These are phyloP conservation scores for Myotis lucifugus DNA, from an alignment of 2,113 vertebrate genomes.

Conservation along the genomic window DNA sequence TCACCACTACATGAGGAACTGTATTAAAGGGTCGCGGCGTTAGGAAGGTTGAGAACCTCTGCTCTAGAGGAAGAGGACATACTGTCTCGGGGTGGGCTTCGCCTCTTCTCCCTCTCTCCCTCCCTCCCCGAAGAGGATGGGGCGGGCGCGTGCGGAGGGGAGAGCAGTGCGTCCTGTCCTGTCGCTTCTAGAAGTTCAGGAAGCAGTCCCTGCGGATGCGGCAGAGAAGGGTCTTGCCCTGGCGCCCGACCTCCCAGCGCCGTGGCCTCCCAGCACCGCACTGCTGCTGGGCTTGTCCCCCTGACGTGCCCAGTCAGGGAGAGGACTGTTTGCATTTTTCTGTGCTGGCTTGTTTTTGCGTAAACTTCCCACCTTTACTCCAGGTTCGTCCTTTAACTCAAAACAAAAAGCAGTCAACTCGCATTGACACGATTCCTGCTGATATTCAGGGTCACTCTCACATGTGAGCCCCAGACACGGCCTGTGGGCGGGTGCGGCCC, in stretches of 20 bases:
- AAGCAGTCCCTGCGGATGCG: background rate
- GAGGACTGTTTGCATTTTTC: background rate
- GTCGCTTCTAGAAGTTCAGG: background rate
- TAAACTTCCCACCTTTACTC: constrained; percentile 29
- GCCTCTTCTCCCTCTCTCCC: background rate
- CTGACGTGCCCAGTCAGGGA: constrained; percentile 45
- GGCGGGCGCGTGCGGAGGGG: background rate
- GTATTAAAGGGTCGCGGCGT: too few relatives aligned
- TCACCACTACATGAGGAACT: too few relatives aligned
- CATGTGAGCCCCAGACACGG: background rate
- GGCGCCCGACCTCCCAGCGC: too few relatives aligned
- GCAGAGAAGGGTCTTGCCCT: too few relatives aligned
- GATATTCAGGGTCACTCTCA: background rate
- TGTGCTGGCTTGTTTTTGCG: background rate
- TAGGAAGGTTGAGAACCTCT: too few relatives aligned
- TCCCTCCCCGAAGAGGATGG: too few relatives aligned
- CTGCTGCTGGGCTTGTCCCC: constrained; percentile 46
- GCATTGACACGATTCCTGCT: background rate
- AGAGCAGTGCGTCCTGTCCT: background rate
- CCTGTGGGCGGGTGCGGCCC: background rate
- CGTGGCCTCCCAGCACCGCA: too few relatives aligned
- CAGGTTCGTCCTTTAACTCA: constrained; percentile 2
- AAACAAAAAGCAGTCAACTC: constrained; percentile 25
- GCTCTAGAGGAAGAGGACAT: background rate
- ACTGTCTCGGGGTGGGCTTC: background rate